Evolutionary conservation across 2,888 invertebrate species (phyloP).

Genomic region (Mamestra brassicae): DNA sequence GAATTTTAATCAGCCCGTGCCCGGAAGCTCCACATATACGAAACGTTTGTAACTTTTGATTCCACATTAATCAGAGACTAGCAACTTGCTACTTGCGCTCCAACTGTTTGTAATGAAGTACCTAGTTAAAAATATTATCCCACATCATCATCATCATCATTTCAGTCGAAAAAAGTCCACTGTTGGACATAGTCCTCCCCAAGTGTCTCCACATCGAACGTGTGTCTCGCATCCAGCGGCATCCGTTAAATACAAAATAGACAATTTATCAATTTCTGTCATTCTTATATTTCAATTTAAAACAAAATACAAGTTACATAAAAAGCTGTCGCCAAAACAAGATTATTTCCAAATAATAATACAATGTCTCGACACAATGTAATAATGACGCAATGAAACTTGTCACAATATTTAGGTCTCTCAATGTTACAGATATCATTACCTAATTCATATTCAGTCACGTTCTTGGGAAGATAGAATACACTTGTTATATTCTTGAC

Average conservation of each 20-base stretch:
- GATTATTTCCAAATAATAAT: not conserved
- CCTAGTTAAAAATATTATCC: not conserved
- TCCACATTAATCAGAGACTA: not conserved
- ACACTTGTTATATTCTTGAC: no score
- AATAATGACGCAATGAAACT: conserved; percentile 1
- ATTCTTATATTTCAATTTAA: not conserved
- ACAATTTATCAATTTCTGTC: not conserved
- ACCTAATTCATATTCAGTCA: not conserved
- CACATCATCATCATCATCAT: no score
- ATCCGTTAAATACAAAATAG: no score
- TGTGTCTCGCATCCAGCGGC: no score
- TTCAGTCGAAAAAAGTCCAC: no score
- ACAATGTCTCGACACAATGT: not conserved
- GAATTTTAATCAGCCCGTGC: conserved; percentile 44
- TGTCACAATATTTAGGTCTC: not conserved
- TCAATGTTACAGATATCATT: not conserved
- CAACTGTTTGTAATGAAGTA: not conserved
- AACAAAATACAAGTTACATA: not conserved
- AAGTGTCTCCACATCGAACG: no score
- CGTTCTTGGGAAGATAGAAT: not conserved
- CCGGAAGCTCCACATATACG: conserved; percentile 3
- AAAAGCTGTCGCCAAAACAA: not conserved
- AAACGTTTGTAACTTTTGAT: not conserved
- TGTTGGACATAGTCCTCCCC: no score
- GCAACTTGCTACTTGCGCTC: not conserved